Evolutionary conservation across 2,888 invertebrate genomes (phyloP), one percentile per base, ranked within the genome.

Genomic region (Neoaliturus tenellus): DNA sequence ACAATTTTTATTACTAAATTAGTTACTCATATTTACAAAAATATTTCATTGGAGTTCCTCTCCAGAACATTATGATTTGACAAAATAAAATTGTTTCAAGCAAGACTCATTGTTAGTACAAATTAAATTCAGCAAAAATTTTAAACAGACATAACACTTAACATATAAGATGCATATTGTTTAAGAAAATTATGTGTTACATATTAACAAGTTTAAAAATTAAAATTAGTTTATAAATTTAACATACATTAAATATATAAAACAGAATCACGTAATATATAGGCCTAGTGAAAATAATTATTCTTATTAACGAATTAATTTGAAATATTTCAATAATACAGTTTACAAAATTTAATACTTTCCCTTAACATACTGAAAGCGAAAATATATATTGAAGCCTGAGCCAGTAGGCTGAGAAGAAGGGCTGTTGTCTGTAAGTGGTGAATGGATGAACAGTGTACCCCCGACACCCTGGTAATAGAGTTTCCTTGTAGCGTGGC

Each of bases 401-500:
- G 6, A 71, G 35, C 35, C 25, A 62, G 31, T 67, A 33, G 33
- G 35, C 35, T n/a, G 23, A 5, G 25, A 39, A 39, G 71, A 39
- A 71, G 71, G 33, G 39, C 71, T 71, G 71, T 71, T 39, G 39
- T 35, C 41, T 41, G 48, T 75, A 75, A 48, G 75, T 25, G 75
- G 75, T 20, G 75, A 75, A 75, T 75, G 75, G 75, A 75, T 44
- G 75, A 44, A 75, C 75, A 44, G 75, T 75, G 75, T 75, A 39
- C 44, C 75, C 75, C 75, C 28, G 41, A 41, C 75, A 75, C 75
- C 25, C 28, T 75, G 44, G 44, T 75, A 75, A 75, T 75, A 75
- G 75, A 44, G 75, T 75, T 75, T 75, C 75, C 75, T 20, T 75
- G 75, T 75, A 75, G 44, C 75, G 75, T 75, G 75, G 75, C 44